Conservation (phyloP, 2,888 invertebrate species). For the Sarcophaga subvicina region DNA sequence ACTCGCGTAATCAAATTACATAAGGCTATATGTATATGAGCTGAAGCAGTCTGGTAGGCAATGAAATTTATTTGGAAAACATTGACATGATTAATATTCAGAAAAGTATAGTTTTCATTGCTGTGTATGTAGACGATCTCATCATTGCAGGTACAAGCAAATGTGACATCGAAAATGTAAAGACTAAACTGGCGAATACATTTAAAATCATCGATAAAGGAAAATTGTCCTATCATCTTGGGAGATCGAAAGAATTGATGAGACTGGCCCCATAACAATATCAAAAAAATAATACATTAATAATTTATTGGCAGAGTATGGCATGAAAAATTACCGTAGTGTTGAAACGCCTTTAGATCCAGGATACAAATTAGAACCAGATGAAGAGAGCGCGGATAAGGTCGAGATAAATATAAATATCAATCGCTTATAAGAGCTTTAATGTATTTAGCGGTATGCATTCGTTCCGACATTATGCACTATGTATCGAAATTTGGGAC, state of each 20-base stretch:
- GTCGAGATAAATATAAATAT: constrained; percentile 13
- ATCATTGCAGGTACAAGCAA: constrained; percentile 39
- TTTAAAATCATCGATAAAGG: constrained; percentile 54
- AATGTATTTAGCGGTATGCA: not conserved
- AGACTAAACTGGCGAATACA: constrained; percentile 26
- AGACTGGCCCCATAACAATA: constrained; percentile 49
- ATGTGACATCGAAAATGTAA: constrained; percentile 24
- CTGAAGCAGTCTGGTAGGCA: no score
- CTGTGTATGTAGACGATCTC: constrained; percentile 51
- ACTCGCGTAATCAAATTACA: no score
- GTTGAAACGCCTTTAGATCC: constrained; percentile 42
- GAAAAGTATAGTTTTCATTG: not conserved
- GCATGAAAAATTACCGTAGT: constrained; percentile 33
- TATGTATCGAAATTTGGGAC: no score
- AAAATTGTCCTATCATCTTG: constrained; percentile 58
- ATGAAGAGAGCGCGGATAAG: not conserved
- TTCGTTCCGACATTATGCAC: not conserved
- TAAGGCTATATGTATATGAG: no score
- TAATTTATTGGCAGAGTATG: constrained; percentile 35
- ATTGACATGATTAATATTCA: no score
- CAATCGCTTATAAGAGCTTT: constrained; percentile 46
- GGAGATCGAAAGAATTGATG: constrained; percentile 56
- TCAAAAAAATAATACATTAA: constrained; percentile 35
- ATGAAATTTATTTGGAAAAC: no score
- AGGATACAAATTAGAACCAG: constrained; percentile 36